Base-by-base conservation (phyloP, 2,113 vertebrate species). In the Stigmatopora argus region DNA sequence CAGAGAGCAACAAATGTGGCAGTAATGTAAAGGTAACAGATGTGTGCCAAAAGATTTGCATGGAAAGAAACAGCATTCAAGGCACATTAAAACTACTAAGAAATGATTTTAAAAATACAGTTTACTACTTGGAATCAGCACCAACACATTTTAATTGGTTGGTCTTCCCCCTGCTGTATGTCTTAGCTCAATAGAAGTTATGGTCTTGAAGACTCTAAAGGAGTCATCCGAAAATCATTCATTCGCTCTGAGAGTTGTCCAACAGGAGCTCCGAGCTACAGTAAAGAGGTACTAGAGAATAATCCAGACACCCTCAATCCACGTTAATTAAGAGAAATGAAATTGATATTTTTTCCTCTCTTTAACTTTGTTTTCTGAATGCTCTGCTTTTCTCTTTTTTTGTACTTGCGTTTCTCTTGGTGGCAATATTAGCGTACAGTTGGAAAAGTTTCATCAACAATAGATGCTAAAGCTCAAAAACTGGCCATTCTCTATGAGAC, bases 401-500 rank as follows among this genome's bases (percentile, higher is more conserved):
- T 49, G 55, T 31, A 11, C 62, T 47, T 53, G 23, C 21, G 79
- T 66, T 77, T 60, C 35, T 26, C 26, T 55, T 62, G 5, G 7
- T 46, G n/a, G 46, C 81, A 67, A 81, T 79, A 73, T 85, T 91
- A 99, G 96, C 92, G 88, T 73, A 97, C 93, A 26, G 93, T 98
- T 75, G 96, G 96, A 67, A 98, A 93, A 73, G 96, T 99, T 0
- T 97, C 96, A 1, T 86, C 83, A 66, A 87, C 91, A 65, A 93
- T 98, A 85, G 93, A 93, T 69, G 94, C 94, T 81, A 94, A 94
- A 85, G 96, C 96, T 69, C 94, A 97, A 89, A 88, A 93, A 48
- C 91, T 99, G 89, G 93, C 95, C 85, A 91, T 93, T 92, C 92
- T 99, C 3, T 99, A 98, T 80, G 92, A 95, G 89, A 98, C 93